A percentile compares a stretch with the other conserved stretches of the same genome.
Evolutionary conservation across 2,888 invertebrate genomes (phyloP).

Genomic region (Hydropsyche betteni): DNA sequence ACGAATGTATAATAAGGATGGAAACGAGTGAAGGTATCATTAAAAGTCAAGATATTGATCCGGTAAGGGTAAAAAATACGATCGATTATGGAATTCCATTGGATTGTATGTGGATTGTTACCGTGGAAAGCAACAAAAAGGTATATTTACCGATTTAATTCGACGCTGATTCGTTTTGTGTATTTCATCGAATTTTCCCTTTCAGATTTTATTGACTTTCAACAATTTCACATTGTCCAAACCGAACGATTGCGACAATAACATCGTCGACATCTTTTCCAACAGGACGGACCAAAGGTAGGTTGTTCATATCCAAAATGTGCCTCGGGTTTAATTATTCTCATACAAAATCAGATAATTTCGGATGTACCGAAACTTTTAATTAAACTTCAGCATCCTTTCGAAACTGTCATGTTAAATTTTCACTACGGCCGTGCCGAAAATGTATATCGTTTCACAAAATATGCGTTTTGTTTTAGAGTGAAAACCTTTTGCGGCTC

Average conservation of each 20-base stretch:
- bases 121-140: constrained; percentile 71
- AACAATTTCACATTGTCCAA: constrained; percentile 71
- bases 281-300: constrained; percentile 65
- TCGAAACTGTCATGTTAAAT: no score
- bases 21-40: constrained; percentile 67
- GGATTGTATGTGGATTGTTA: constrained; percentile 80
- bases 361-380: not conserved
- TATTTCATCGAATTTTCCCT: constrained; percentile 28
- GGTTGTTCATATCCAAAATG: not conserved
- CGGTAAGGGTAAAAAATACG: constrained; percentile 64
- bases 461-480: constrained; percentile 55
- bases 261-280: constrained; percentile 79
- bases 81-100: constrained; percentile 67
- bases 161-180: not conserved
- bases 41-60: constrained; percentile 67
- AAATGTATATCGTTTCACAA: no score
- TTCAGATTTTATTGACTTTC: constrained; percentile 76
- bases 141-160: constrained; percentile 56
- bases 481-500: constrained; percentile 85
- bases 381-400: not conserved
- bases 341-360: not conserved
- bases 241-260: constrained; percentile 81
- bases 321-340: no score
- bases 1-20: constrained; percentile 69
- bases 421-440: no score